Evolutionary conservation across 2,113 vertebrate genomes (phyloP), one percentile per base, ranked within the genome.

Genomic region (Carettochelys insculpta): DNA sequence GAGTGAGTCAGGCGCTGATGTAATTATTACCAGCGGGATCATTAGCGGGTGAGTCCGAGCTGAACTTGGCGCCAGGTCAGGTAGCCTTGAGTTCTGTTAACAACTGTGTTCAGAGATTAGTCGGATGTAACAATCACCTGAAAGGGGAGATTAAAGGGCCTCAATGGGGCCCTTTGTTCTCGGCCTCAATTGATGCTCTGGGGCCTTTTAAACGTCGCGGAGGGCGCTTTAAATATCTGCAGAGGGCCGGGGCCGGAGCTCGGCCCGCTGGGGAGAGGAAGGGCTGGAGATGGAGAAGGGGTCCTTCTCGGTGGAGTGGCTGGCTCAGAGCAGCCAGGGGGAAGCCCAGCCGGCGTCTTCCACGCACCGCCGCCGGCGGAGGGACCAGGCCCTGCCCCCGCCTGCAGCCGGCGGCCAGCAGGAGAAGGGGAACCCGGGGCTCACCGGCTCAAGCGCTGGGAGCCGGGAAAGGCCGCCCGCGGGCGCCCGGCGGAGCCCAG

Each of bases 281-380:
- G 5, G 34, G 47, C n/a, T 61, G 61, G 19, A 43, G 0, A 96
- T 96, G 96, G 93, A 95, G 56, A 94, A 92, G 50, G 86, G 86
- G 0, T 19, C 47, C 87, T 98, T 98, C 87, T 98, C 98, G 1
- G 98, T 97, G 86, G 98, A 98, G 94, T 98, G 98, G 98, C 95
- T 99, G 76, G 97, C 98, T 2, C 97, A 96, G 95, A 99, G 98
- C 97, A 98, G 97, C 90, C n/a, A 77, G 17, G 34, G 79, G 19
- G 25, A 11, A 34, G 24, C 38, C 6, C 52, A 2, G 38, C 9
- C 58, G n/a, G 50, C 3, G 3, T 34, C 0, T 11, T 48, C 61
- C 53, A 4, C 10, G 50, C 2, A 29, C 45, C 13, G 13, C 9
- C 5, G 16, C 78, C 13, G 43, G 43, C 43, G 8, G 8, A 8